phyloP scores from a whole-genome alignment of 2,113 vertebrate species.

The Microtus richardsoni region DNA sequence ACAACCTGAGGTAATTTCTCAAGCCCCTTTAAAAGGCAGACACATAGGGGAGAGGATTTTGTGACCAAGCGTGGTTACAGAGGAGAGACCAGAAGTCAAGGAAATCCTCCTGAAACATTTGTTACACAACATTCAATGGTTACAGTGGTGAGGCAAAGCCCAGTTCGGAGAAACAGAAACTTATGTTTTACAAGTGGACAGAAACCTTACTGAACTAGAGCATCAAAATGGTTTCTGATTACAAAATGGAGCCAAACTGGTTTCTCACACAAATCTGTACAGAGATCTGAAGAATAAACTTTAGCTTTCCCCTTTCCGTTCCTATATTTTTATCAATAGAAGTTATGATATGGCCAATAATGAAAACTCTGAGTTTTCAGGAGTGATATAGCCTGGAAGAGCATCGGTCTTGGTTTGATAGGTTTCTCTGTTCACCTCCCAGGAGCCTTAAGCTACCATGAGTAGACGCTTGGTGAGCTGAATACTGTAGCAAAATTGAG shows the following conservation, averaged over 20 bases:
- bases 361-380: background rate
- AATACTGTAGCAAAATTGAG: background rate
- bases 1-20: background rate
- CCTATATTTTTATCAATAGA: background rate
- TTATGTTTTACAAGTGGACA: background rate
- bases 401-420: background rate
- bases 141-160: background rate
- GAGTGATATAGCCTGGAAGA: background rate
- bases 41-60: background rate
- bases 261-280: background rate
- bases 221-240: background rate
- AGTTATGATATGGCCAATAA: background rate
- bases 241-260: background rate
- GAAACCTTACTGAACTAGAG: background rate
- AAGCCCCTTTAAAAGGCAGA: background rate
- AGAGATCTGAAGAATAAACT: background rate
- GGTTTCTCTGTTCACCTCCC: background rate
- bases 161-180: background rate
- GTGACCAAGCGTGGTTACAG: background rate
- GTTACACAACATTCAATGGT: background rate
- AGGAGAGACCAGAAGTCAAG: background rate
- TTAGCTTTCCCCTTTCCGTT: background rate
- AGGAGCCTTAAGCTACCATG: too few relatives aligned
- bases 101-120: background rate
- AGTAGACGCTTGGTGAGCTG: background rate